Percentiles rank a stretch among this genome's conserved stretches.
phyloP scores from a whole-genome alignment of 2,113 vertebrate species.

The Xenus cinereus region DNA sequence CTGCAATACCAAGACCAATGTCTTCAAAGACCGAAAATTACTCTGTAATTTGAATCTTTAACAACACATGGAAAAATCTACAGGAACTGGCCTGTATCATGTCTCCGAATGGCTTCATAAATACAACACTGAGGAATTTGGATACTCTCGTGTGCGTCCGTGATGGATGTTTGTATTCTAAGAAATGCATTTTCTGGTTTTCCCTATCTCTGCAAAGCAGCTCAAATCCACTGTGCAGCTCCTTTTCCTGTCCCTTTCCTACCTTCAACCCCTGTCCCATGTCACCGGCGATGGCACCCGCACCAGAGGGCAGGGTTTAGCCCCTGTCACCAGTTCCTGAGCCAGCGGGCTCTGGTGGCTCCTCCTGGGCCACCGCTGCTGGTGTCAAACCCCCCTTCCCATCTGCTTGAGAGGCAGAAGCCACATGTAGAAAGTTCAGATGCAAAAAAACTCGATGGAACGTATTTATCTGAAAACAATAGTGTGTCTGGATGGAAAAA shows the following conservation, averaged over 20 bases:
- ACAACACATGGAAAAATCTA: constrained; percentile 5
- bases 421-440: neutral
- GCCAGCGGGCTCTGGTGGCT: neutral
- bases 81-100: constrained; percentile 25
- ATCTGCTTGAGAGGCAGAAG: neutral
- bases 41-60: constrained; percentile 55
- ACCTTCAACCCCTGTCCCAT: neutral
- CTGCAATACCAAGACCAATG: neutral
- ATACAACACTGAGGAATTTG: constrained; percentile 22
- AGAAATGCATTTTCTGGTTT: neutral
- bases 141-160: neutral
- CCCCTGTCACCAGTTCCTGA: neutral
- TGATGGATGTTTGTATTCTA: neutral
- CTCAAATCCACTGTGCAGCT: neutral
- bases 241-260: neutral
- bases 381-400: neutral
- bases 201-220: neutral
- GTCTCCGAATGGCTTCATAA: constrained; percentile 26
- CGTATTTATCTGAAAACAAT: constrained; percentile 60
- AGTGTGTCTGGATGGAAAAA: constrained; percentile 39
- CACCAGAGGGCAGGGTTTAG: neutral
- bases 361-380: neutral
- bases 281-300: accelerated
- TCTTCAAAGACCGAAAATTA: constrained; percentile 30
- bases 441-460: neutral